Evolutionary conservation across 1,140 invertebrate species (phyloP), one percentile per base, ranked within the genome.

Genomic region (Rhopalosiphum maidis): DNA sequence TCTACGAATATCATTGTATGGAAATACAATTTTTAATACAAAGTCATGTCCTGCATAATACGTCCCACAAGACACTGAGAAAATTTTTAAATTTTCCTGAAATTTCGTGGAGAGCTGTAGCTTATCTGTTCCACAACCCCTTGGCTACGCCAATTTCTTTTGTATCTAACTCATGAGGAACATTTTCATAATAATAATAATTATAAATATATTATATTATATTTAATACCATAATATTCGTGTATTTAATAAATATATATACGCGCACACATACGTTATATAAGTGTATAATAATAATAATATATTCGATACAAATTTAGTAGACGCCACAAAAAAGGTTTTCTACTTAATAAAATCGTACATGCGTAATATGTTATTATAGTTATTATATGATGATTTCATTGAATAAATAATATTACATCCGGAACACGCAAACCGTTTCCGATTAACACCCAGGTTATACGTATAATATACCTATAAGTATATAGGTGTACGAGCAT

Each of bases 271-370:
- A 83, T n/a, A 83, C 35, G 22, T 83, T n/a, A 83, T 82, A 82
- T 35, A 35, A 37, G 35, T 83, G 35, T 37, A 83, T 82, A 22
- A 82, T 83, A 83, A 83, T 83, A 83, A 83, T 83, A 83, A 23
- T 35, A 83, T 83, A 83, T 83, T 83, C 77, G 35, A 83, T 83
- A 83, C 18, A 83, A 83, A 83, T 22, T 37, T 37, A 37, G 77
- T 83, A 83, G 77, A 37, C 35, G 77, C 77, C 77, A 83, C 77
- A 83, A 83, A 83, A 83, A 83, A 83, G 22, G 77, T 83, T 83
- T 83, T 83, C 77, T 83, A 83, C 77, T 83, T 21, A 21, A 83
- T 9, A 83, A 83, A 37, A 37, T 37, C 35, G 77, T 83, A 83
- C 22, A 83, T 37, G 60, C 15, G 30, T n/a, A 68, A n/a, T 77